A percentile compares a stretch with the other conserved stretches of the same genome.
phyloP scores from a whole-genome alignment of 2,888 invertebrate species.

The Andrena fulva region DNA sequence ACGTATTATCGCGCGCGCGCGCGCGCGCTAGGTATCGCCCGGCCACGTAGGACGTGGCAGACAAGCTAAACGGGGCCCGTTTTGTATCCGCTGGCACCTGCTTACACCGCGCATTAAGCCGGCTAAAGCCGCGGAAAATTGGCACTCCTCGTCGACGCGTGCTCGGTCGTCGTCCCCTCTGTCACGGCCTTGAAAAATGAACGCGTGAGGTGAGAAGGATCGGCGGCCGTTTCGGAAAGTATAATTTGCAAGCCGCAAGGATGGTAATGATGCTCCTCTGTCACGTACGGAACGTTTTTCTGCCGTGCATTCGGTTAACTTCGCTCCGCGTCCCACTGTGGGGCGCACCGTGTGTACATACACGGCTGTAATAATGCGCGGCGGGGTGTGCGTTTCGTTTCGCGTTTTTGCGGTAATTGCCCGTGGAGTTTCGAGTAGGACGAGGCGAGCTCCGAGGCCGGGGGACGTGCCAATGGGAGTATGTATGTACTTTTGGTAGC shows the following conservation, averaged over 20 bases:
- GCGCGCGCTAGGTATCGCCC: slow-evolving; percentile 38
- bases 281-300: slow-evolving; percentile 39
- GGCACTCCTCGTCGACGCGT: slow-evolving; percentile 45
- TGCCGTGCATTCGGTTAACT: slow-evolving; percentile 17
- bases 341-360: not conserved
- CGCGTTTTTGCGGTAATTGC: slow-evolving; percentile 31
- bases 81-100: slow-evolving; percentile 66
- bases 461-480: not conserved
- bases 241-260: slow-evolving; percentile 30
- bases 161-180: slow-evolving; percentile 26
- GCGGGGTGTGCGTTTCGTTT: slow-evolving; percentile 4
- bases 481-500: not conserved
- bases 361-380: slow-evolving; percentile 4
- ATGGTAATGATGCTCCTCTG: slow-evolving; percentile 35
- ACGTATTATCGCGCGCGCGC: slow-evolving; percentile 72
- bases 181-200: slow-evolving; percentile 47
- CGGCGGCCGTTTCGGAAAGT: slow-evolving; percentile 46
- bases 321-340: slow-evolving; percentile 5
- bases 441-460: not conserved
- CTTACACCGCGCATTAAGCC: slow-evolving; percentile 53
- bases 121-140: slow-evolving; percentile 60
- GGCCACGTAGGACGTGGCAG: slow-evolving; percentile 63
- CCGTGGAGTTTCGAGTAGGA: not conserved
- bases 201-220: slow-evolving; percentile 51
- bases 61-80: slow-evolving; percentile 64